These are phyloP conservation scores for Amyelois transitella DNA, from an alignment of 1,140 invertebrate species.

Conservation along the genomic window DNA sequence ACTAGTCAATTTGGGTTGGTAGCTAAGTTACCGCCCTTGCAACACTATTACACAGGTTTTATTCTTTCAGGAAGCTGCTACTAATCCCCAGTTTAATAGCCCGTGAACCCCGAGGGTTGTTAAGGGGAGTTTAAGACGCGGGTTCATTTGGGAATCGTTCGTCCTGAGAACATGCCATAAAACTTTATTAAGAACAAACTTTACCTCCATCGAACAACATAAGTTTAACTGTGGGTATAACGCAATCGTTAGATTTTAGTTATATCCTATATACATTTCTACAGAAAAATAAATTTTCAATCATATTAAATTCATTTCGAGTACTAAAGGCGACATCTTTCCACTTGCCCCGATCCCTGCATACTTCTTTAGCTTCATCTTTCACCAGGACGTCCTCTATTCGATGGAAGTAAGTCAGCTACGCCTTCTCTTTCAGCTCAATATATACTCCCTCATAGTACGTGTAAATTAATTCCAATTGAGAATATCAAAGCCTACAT, in stretches of 20 bases:
- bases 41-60: constrained; percentile 20
- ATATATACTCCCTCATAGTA: too few species aligned
- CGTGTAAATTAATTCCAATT: background rate
- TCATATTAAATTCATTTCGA: too few species aligned
- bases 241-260: too few species aligned
- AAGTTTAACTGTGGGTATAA: background rate
- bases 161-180: constrained; percentile 3
- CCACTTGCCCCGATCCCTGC: too few species aligned
- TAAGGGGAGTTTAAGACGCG: constrained; percentile 25
- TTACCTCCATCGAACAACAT: background rate
- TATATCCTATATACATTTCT: too few species aligned
- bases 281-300: too few species aligned
- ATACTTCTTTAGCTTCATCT: too few species aligned
- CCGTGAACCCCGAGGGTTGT: constrained; percentile 26
- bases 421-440: too few species aligned
- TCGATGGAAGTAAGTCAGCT: too few species aligned
- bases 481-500: background rate
- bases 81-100: constrained; percentile 33
- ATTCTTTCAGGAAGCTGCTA: constrained; percentile 16
- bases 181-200: constrained; percentile 1
- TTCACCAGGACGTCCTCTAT: too few species aligned
- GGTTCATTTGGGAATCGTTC: constrained; percentile 17
- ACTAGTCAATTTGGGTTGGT: constrained; percentile 8
- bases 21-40: constrained; percentile 8
- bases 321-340: too few species aligned